Percentiles rank a stretch among this genome's conserved stretches.
These are phyloP conservation scores for Batillaria attramentaria DNA, from an alignment of 1,140 invertebrate species.

Conservation along the genomic window DNA sequence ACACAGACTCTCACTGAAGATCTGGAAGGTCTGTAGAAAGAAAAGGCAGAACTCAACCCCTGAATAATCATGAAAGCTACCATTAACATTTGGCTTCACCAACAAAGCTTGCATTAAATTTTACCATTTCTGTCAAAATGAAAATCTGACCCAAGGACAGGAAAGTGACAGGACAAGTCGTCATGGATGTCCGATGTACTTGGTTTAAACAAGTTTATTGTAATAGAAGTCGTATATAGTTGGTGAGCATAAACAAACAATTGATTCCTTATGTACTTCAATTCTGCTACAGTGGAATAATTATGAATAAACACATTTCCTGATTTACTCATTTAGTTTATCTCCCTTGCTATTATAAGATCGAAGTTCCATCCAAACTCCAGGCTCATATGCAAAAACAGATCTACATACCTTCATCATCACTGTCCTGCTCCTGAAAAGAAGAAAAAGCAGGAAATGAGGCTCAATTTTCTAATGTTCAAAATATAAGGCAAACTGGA, in stretches of 20 bases:
- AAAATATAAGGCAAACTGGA: too few relatives aligned
- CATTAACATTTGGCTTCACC: not conserved
- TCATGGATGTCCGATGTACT: too few relatives aligned
- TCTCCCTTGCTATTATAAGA: not conserved
- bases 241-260: too few relatives aligned
- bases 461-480: not conserved
- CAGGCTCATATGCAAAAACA: constrained; percentile 14
- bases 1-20: constrained; percentile 18
- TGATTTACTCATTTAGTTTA: not conserved
- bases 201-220: too few relatives aligned
- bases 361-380: not conserved
- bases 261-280: too few relatives aligned
- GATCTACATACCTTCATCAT: constrained; percentile 41
- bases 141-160: too few relatives aligned
- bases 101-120: not conserved
- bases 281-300: too few relatives aligned
- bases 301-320: not conserved
- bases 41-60: not conserved
- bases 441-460: constrained; percentile 5
- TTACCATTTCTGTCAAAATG: not conserved
- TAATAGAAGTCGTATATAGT: too few relatives aligned
- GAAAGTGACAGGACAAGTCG: too few relatives aligned
- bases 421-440: constrained; percentile 40
- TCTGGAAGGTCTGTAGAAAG: constrained; percentile 24
- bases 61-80: not conserved